Evolutionary conservation across 2,888 invertebrate species (phyloP).

Genomic region (Mystacides longicornis): DNA sequence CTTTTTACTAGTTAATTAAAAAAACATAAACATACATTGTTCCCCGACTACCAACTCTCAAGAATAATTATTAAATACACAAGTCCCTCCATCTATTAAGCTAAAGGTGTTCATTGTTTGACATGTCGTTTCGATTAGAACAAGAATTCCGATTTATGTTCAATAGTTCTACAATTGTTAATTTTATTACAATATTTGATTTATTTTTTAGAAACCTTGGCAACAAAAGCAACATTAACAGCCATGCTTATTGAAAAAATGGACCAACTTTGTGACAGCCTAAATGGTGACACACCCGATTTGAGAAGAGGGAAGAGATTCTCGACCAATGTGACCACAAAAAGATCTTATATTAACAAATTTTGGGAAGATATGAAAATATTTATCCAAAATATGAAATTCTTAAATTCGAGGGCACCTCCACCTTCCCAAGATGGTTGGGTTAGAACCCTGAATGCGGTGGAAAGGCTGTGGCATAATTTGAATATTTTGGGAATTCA

Average conservation of each 20-base stretch:
- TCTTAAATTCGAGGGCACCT: neutral
- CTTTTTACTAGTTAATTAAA: neutral
- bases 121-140: no score
- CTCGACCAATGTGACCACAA: neutral
- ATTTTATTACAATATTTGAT: no score
- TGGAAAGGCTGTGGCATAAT: constrained; percentile 3
- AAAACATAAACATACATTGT: neutral
- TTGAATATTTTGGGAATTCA: neutral
- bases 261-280: neutral
- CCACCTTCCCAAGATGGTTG: constrained; percentile 1
- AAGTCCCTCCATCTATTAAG: neutral
- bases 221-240: neutral
- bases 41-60: neutral
- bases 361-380: neutral
- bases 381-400: neutral
- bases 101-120: neutral
- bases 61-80: neutral
- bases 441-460: neutral
- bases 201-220: neutral
- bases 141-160: no score
- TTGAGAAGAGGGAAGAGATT: constrained; percentile 1
- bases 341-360: neutral
- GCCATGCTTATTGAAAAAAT: neutral
- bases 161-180: no score
- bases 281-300: neutral